A percentile compares a stretch with the other conserved stretches of the same genome.
phyloP scores from a whole-genome alignment of 2,888 invertebrate genomes.

The Acleris holmiana region DNA sequence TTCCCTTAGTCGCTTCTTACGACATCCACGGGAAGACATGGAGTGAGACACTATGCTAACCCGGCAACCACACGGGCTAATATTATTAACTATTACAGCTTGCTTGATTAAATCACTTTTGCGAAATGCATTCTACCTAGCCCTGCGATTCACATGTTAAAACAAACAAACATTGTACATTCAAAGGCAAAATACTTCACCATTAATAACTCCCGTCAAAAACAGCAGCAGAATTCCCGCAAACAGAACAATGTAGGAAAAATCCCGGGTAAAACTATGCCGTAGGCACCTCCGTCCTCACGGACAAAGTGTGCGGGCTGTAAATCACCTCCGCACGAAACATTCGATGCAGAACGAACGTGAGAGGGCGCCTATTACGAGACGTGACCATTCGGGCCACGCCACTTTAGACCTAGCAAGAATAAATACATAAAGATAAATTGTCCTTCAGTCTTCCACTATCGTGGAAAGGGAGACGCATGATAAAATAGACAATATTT shows the following conservation, averaged over 20 bases:
- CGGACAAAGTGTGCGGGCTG: conserved; percentile 55
- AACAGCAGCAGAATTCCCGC: conserved; percentile 15
- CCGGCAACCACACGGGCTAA: too few species aligned
- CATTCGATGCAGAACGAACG: conserved; percentile 53
- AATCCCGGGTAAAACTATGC: conserved; percentile 39
- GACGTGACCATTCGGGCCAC: conserved; percentile 24
- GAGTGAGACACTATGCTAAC: too few species aligned
- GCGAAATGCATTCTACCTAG: too few species aligned
- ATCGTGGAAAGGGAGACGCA: too few species aligned
- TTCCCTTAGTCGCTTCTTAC: too few species aligned
- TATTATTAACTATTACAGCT: too few species aligned
- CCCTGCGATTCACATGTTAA: too few species aligned
- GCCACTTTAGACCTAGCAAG: background rate
- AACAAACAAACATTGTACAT: background rate
- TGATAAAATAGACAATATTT: too few species aligned
- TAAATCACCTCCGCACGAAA: conserved; percentile 61
- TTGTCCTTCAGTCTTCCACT: too few species aligned
- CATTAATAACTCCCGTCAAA: conserved; percentile 12
- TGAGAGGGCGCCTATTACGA: conserved; percentile 52
- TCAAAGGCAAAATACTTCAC: conserved; percentile 25
- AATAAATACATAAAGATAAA: too few species aligned
- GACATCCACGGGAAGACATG: too few species aligned
- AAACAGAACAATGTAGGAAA: conserved; percentile 28
- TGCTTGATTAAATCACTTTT: too few species aligned
- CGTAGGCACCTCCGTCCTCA: conserved; percentile 46